Evolutionary conservation across 35 echinoderm and acorn worm genomes (phyloP).

Genomic region (Ptychodera flava): DNA sequence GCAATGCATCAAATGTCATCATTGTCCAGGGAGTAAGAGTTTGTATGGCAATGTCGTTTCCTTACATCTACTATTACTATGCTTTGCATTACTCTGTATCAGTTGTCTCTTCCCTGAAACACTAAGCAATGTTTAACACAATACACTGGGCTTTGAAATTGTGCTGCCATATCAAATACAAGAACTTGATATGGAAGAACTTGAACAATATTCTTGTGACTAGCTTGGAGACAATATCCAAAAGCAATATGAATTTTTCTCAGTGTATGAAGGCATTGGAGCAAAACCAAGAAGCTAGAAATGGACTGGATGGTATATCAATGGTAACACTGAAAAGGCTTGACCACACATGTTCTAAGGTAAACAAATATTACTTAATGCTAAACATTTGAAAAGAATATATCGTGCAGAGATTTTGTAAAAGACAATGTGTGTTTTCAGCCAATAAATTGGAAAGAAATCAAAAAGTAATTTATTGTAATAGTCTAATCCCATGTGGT

Average conservation of each 20-base stretch:
- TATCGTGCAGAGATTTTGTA: neutral
- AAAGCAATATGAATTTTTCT: neutral
- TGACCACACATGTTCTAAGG: neutral
- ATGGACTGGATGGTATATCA: neutral
- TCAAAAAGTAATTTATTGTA: neutral
- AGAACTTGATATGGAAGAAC: too few relatives aligned
- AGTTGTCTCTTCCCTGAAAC: too few relatives aligned
- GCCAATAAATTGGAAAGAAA: neutral
- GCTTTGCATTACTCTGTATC: too few relatives aligned
- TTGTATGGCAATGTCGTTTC: too few relatives aligned
- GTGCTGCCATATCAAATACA: too few relatives aligned
- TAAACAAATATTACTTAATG: neutral
- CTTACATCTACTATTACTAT: too few relatives aligned
- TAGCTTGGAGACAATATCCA: neutral
- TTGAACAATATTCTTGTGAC: neutral
- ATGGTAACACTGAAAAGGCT: neutral
- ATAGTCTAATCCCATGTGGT: neutral
- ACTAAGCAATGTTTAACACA: neutral
- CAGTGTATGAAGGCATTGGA: neutral
- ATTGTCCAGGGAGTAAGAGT: too few relatives aligned
- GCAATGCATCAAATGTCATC: too few relatives aligned
- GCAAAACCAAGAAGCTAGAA: neutral
- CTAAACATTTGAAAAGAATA: neutral
- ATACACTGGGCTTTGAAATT: too few relatives aligned
- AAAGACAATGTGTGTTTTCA: neutral